Base-by-base conservation (phyloP, 30 jellyfish, hydroid and myxozoan species). In the Nemopilema nomurai region DNA sequence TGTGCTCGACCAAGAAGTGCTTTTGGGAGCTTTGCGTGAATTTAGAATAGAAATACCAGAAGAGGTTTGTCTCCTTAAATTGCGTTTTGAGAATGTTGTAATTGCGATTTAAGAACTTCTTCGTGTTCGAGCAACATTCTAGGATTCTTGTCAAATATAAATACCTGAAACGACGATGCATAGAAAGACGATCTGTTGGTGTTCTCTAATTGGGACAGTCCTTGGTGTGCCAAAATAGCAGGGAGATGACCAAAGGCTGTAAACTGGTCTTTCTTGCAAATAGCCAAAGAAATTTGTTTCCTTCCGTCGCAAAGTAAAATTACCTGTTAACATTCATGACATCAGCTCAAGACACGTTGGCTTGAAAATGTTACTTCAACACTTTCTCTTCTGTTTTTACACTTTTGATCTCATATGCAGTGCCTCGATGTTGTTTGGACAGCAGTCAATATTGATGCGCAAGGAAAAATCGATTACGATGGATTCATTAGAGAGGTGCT, bases 21-120 rank as follows among this genome's bases (percentile, higher is more conserved):
- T 92, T 30, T 74, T 29, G 28, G 74, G 81, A n/a, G 96, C 96
- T 1, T 83, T 92, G 77, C 77, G 75, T 22, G 85, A 80, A 68
- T 92, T 72, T 69, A 86, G 98, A 50, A 49, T 92, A 16, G 91
- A 80, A 41, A 33, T 92, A 16, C 89, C 87, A 7, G 95, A 86
- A 27, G 76, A 92, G 91, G 98, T 85, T 30, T 0, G 77, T 19
- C 1, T 26, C 0, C 26, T 74, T 73, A 3, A 41, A n/a, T n/a
- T n/a, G n/a, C 16, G n/a, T 19, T 25, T n/a, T 77, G 17, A 7
- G 3, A 77, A 19, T 30, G 27, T n/a, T 17, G 24, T 19, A 9
- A 69, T 4, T 20, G 19, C 6, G 7, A 30, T 26, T 69, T 69
- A 22, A n/a, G 71, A 24, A 69, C 9, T 3, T 16, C 16, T 22